phyloP scores from a whole-genome alignment of 2,797 vertebrate genomes.

The Ctenochaetus hawaiiensis region DNA sequence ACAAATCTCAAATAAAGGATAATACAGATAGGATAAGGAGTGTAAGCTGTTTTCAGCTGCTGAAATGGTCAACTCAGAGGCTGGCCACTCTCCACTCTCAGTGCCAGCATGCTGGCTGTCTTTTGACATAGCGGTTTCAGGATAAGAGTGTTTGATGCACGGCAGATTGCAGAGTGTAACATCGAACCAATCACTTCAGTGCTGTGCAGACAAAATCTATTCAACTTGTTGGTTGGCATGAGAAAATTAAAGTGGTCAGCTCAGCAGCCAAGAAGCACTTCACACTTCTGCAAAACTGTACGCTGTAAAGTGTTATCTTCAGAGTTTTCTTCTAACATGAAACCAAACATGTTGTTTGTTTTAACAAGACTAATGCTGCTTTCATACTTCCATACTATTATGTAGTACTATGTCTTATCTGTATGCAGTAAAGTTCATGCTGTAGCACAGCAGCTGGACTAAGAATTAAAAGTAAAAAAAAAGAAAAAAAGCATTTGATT shows the following conservation, averaged over 20 bases:
- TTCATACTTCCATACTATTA: too few species aligned
- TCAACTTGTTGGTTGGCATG: conserved; percentile 11
- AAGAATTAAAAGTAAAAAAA: too few species aligned
- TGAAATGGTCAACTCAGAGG: conserved; percentile 37
- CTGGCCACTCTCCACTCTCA: conserved; percentile 5
- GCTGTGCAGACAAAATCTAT: conserved; percentile 2
- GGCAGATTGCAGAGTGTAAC: conserved; percentile 31
- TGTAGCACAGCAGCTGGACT: too few species aligned
- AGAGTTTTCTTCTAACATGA: not conserved
- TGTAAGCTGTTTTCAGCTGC: conserved; percentile 40
- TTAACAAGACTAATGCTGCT: too few species aligned
- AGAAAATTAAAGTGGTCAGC: conserved; percentile 23
- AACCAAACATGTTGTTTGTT: conserved; percentile 6
- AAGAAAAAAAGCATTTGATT: too few species aligned
- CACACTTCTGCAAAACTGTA: conserved; percentile 32
- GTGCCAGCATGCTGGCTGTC: conserved; percentile 21
- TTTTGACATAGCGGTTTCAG: conserved; percentile 26
- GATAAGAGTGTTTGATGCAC: conserved; percentile 28
- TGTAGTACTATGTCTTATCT: too few species aligned
- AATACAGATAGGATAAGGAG: conserved; percentile 31
- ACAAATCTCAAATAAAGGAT: conserved; percentile 42
- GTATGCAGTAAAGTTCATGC: too few species aligned
- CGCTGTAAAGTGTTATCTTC: conserved; percentile 14
- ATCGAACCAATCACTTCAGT: conserved; percentile 24
- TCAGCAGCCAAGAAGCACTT: conserved; percentile 25